Percentiles rank a stretch among this genome's conserved stretches.
Evolutionary conservation across 2,113 vertebrate species (phyloP).

Genomic region (Poeciliopsis prolifica): DNA sequence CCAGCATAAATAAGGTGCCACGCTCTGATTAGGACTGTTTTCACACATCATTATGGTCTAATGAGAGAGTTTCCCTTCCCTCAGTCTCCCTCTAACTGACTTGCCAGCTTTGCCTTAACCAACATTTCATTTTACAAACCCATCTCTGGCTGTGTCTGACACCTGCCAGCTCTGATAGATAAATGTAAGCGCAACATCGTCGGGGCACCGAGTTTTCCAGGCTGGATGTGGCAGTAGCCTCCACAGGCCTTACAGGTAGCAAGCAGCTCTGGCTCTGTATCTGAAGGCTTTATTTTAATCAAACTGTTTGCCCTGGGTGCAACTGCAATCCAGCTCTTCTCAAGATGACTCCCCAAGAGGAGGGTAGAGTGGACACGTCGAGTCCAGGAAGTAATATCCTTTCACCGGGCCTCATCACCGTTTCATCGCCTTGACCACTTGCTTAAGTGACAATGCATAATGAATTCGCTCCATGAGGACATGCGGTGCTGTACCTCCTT

Average conservation of each 20-base stretch:
- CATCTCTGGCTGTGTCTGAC: constrained; percentile 61
- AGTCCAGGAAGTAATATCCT: constrained; percentile 51
- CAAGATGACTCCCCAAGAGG: constrained; percentile 39
- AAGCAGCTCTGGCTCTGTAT: constrained; percentile 48
- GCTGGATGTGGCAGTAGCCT: constrained; percentile 54
- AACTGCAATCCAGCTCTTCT: constrained; percentile 40
- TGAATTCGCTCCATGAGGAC: constrained; percentile 73
- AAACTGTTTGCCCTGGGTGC: constrained; percentile 55
- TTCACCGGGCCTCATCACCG: constrained; percentile 44
- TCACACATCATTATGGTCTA: constrained; percentile 81
- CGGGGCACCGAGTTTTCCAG: constrained; percentile 53
- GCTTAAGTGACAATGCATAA: constrained; percentile 72
- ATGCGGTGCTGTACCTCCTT: constrained; percentile 54
- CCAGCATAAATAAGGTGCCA: constrained; percentile 83
- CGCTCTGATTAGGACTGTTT: constrained; percentile 78
- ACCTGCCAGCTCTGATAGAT: constrained; percentile 79
- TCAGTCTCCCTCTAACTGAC: constrained; percentile 30
- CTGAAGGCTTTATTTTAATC: constrained; percentile 65
- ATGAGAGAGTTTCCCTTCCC: constrained; percentile 72
- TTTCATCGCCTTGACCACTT: constrained; percentile 58
- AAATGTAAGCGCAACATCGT: constrained; percentile 61
- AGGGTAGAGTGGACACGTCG: constrained; percentile 20
- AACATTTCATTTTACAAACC: constrained; percentile 55
- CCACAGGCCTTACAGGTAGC: constrained; percentile 60
- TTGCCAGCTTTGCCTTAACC: constrained; percentile 34